phyloP scores from a whole-genome alignment of 2,113 vertebrate genomes.

The Psittacus erithacus region DNA sequence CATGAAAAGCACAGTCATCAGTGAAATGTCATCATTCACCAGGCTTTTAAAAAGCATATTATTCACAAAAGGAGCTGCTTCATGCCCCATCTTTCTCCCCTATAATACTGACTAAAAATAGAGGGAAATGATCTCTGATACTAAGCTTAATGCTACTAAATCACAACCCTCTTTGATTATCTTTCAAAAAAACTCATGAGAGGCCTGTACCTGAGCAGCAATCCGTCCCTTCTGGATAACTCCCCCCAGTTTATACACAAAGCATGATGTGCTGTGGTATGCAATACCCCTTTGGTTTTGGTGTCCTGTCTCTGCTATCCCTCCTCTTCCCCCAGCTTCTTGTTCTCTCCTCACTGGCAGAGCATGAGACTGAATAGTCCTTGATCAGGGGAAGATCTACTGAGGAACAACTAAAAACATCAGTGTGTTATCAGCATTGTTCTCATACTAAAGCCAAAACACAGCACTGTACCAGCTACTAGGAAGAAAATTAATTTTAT shows the following conservation, averaged over 20 bases:
- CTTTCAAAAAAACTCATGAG: neutral
- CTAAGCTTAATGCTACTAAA: slow-evolving; percentile 6
- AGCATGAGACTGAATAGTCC: neutral
- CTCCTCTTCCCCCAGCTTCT: neutral
- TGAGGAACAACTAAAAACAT: neutral
- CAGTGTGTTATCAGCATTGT: neutral
- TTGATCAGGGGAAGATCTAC: neutral
- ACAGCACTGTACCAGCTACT: neutral
- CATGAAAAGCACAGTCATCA: neutral
- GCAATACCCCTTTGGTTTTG: neutral
- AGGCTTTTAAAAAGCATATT: slow-evolving; percentile 5
- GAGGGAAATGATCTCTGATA: neutral
- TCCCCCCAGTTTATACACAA: neutral
- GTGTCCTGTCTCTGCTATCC: neutral
- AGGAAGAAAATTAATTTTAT: neutral
- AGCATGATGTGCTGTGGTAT: neutral
- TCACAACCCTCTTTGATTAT: slow-evolving; percentile 8
- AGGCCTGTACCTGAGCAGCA: neutral
- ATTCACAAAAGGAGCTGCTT: neutral
- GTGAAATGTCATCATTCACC: neutral
- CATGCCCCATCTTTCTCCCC: neutral
- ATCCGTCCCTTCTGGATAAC: neutral
- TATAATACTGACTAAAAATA: slow-evolving; percentile 24
- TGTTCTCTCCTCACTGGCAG: neutral
- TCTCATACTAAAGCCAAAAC: neutral